Percentiles rank a stretch among this genome's conserved stretches.
Evolutionary conservation across 2,797 vertebrate species (phyloP).

Genomic region (Pagetopsis macropterus): DNA sequence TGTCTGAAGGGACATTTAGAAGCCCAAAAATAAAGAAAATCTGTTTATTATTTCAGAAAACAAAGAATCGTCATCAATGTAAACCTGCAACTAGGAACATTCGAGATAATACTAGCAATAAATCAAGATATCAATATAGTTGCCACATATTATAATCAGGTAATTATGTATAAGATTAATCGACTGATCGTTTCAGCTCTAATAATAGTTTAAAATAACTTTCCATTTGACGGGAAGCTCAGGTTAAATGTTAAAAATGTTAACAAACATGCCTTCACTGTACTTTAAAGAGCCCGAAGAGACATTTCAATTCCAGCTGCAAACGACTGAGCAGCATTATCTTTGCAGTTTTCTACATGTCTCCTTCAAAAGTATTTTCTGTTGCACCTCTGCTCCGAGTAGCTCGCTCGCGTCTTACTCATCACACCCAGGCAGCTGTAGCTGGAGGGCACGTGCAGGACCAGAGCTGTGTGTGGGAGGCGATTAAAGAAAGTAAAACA

Average conservation of each 20-base stretch:
- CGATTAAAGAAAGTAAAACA: background rate
- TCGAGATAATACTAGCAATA: too few species aligned
- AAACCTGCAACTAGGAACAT: too few species aligned
- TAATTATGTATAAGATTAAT: too few species aligned
- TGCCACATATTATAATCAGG: too few species aligned
- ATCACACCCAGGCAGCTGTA: constrained; percentile 5
- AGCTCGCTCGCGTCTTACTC: constrained; percentile 9
- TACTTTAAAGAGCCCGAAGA: background rate
- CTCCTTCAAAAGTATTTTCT: background rate
- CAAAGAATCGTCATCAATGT: background rate
- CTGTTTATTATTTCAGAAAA: background rate
- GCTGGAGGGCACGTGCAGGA: constrained; percentile 28
- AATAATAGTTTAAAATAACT: background rate
- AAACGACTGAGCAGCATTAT: background rate
- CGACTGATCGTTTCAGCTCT: background rate
- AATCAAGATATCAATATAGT: too few species aligned
- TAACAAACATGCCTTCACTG: background rate
- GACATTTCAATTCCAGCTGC: background rate
- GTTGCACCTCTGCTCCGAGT: background rate
- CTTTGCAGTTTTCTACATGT: background rate
- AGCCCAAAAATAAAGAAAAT: background rate
- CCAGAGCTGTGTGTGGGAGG: constrained; percentile 10
- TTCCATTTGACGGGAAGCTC: background rate
- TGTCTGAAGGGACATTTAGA: background rate
- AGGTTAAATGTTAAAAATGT: background rate